These are phyloP conservation scores for Agrilus mali DNA, from an alignment of 2,888 invertebrate genomes.

Conservation along the genomic window DNA sequence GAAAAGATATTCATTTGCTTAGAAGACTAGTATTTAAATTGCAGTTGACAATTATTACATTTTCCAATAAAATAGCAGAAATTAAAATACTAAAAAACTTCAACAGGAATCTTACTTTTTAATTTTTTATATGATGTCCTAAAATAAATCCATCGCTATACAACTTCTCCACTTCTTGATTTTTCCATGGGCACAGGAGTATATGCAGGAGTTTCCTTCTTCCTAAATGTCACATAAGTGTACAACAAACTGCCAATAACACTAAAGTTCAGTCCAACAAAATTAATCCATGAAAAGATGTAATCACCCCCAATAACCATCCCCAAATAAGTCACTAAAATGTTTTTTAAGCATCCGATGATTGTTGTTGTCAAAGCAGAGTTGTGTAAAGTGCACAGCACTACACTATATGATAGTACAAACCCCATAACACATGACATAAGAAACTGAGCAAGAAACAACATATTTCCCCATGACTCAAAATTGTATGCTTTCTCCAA, in stretches of 20 bases:
- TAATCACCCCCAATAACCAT: conserved; percentile 99
- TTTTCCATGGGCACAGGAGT: conserved; percentile 24
- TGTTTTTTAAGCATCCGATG: conserved; percentile 95
- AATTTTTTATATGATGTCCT: too few species aligned
- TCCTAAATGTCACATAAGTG: conserved; percentile 74
- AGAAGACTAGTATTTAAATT: too few species aligned
- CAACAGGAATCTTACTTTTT: too few species aligned
- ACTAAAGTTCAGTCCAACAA: conserved; percentile 92
- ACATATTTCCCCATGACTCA: conserved; percentile 57
- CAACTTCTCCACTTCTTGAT: conserved; percentile 30
- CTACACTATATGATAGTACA: conserved; percentile 85
- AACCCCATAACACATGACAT: conserved; percentile 96
- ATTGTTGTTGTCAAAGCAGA: conserved; percentile 98
- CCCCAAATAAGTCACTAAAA: conserved; percentile 92
- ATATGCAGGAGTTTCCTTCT: conserved; percentile 37
- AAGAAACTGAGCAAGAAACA: conserved; percentile 71
- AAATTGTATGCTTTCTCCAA: conserved; percentile 52
- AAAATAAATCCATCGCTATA: conserved; percentile 24
- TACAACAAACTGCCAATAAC: conserved; percentile 75
- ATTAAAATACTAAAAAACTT: too few species aligned
- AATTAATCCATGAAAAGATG: conserved; percentile 87
- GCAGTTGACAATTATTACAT: too few species aligned
- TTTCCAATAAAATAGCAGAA: too few species aligned
- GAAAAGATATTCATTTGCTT: too few species aligned
- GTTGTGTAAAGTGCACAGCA: conserved; percentile 91